Conservation (phyloP, 2,888 invertebrate species). For the Apamea epomidion region DNA sequence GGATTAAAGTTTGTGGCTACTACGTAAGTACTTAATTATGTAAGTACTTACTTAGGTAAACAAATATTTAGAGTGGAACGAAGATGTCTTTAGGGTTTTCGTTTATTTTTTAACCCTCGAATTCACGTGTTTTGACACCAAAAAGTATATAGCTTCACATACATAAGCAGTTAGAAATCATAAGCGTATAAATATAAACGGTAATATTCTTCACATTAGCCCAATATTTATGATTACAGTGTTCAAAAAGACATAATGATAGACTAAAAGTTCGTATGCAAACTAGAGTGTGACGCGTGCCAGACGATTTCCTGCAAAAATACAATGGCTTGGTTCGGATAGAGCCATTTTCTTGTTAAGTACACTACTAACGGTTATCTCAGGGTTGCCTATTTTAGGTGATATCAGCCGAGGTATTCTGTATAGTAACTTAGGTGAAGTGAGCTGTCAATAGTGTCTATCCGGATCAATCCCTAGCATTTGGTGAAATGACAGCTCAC, state of each 20-base stretch:
- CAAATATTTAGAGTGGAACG: not conserved
- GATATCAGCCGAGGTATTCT: not conserved
- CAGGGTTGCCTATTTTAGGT: constrained; percentile 20
- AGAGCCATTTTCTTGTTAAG: constrained; percentile 48
- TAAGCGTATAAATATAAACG: constrained; percentile 12
- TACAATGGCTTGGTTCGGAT: constrained; percentile 51
- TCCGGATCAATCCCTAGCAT: no score
- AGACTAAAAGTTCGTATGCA: constrained; percentile 44
- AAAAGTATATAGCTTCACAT: not conserved
- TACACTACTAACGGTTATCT: constrained; percentile 35
- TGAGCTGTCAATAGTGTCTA: not conserved
- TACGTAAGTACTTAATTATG: not conserved
- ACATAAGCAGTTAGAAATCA: not conserved
- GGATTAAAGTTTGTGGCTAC: not conserved
- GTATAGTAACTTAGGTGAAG: not conserved
- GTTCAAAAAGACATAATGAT: constrained; percentile 36
- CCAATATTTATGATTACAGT: constrained; percentile 34
- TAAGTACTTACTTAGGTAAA: not conserved
- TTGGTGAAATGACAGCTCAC: no score
- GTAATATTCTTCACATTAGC: constrained; percentile 36
- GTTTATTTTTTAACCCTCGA: not conserved
- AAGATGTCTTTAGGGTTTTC: not conserved
- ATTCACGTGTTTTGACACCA: constrained; percentile 5
- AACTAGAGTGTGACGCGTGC: constrained; percentile 61
- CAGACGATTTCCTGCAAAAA: constrained; percentile 43